phyloP scores from a whole-genome alignment of 2,888 invertebrate genomes.

The Drosophila sordidula region DNA sequence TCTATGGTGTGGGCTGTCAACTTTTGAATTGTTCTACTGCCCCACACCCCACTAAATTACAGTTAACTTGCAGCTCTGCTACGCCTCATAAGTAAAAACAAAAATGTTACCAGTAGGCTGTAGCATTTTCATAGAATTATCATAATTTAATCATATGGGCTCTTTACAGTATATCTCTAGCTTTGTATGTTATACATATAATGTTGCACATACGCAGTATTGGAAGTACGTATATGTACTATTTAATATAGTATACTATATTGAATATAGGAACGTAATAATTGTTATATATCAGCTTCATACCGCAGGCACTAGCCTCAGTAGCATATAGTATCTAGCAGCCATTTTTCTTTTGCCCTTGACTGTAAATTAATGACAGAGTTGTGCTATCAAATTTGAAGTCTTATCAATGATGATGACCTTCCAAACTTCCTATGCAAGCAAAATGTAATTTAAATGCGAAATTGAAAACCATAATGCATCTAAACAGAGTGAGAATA shows the following conservation, averaged over 20 bases:
- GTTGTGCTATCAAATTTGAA: background rate
- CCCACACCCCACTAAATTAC: slow-evolving; percentile 49
- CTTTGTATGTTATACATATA: slow-evolving; percentile 34
- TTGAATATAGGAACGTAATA: slow-evolving; percentile 82
- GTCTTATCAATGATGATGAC: background rate
- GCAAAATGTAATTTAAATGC: too few relatives aligned
- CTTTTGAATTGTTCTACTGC: slow-evolving; percentile 2
- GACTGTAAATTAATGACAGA: background rate
- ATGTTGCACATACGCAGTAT: slow-evolving; percentile 54
- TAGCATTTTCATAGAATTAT: slow-evolving; percentile 20
- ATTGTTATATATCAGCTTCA: slow-evolving; percentile 60
- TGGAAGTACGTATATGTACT: slow-evolving; percentile 54
- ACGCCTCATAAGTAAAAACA: slow-evolving; percentile 55
- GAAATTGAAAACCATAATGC: background rate
- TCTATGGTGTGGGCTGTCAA: slow-evolving; percentile 28
- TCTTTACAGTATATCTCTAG: slow-evolving; percentile 50
- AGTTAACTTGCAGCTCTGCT: slow-evolving; percentile 66
- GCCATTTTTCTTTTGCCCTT: background rate
- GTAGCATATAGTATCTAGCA: too few relatives aligned
- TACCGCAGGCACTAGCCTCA: background rate
- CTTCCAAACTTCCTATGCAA: too few relatives aligned
- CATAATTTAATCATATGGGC: slow-evolving; percentile 28
- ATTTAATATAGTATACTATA: slow-evolving; percentile 58
- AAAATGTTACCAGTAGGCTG: slow-evolving; percentile 29
- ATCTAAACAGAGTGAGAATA: background rate